Conservation (phyloP, 2,797 vertebrate species). For the Dendrocincla fuliginosa region DNA sequence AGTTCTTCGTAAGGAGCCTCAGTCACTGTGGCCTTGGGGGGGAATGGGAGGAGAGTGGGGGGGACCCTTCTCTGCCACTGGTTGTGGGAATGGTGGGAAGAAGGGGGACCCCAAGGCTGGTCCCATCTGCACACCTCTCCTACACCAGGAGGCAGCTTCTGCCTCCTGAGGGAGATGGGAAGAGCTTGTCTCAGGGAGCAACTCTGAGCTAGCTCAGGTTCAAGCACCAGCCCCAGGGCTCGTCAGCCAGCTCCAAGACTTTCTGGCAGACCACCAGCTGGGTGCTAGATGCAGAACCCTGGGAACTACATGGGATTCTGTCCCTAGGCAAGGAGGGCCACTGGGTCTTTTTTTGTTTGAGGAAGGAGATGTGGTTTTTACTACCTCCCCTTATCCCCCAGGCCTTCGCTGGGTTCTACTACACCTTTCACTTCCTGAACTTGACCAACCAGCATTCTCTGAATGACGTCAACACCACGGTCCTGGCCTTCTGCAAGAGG, state of each 20-base stretch:
- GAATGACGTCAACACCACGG: not conserved
- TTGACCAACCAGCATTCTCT: slow-evolving; percentile 67
- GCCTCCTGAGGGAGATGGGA: not conserved
- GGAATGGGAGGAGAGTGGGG: not conserved
- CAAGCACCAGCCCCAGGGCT: not conserved
- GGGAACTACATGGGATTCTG: not conserved
- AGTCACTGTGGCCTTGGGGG: too few species aligned
- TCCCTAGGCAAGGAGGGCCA: too few species aligned
- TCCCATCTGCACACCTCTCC: not conserved
- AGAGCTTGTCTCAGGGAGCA: too few species aligned
- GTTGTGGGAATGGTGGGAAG: not conserved
- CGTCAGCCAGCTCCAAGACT: not conserved
- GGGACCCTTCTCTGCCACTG: not conserved
- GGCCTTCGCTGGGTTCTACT: slow-evolving; percentile 78
- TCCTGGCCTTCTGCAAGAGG: slow-evolving; percentile 70
- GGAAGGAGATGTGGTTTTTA: not conserved
- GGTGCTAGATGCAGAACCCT: not conserved
- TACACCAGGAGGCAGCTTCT: not conserved
- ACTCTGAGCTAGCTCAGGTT: not conserved
- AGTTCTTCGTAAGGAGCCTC: slow-evolving; percentile 80
- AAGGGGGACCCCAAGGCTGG: too few species aligned
- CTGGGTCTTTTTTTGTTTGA: not conserved
- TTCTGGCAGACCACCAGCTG: not conserved
- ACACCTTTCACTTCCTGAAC: slow-evolving; percentile 78
- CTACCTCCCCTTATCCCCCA: not conserved